Evolutionary conservation across 2,888 invertebrate genomes (phyloP), one percentile per base, ranked within the genome.

Genomic region (Volucella inflata): DNA sequence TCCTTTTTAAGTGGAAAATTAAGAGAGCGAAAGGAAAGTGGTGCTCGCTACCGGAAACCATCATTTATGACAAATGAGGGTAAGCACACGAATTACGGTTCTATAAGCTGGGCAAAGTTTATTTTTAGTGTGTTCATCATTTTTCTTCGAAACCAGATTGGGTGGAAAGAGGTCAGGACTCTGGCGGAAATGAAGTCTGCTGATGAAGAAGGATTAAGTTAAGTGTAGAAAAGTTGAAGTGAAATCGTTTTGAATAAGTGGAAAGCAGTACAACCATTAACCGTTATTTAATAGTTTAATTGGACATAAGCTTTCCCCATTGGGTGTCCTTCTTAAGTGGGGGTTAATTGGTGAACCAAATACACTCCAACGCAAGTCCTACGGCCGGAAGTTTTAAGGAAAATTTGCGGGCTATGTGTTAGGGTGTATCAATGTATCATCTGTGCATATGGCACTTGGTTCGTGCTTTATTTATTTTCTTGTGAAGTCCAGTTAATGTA

Each of bases 31-130:
- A 6, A 38, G 44, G 40, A 36, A 16, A 46, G 40, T 38, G 38
- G 62, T 46, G 53, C 30, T 30, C 44, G 38, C 17, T 48, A 42
- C 46, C 42, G 14, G 57, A 48, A 62, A 59, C 42, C 57, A 57
- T 50, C 40, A 51, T 53, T 59, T 57, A 30, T 76, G 76, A 71
- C 64, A 76, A 81, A 81, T 81, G 70, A 65, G 70, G 81, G 67
- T 48, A 62, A 40, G 38, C 8, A 62, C 48, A 55, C 42, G 67
- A 75, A 55, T 75, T 62, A 44, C 21, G 65, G 44, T 30, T 79
- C 38, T n/a, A 50, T 60, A n/a, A 8, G 40, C 36, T 30, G 11
- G 17, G 55, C n/a, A 12, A 30, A 42, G 42, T 38, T 30, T 16
- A 17, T 30, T 44, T 74, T 51, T 40, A 38, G 72, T 67, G 46